These are phyloP conservation scores for Stegodyphus dumicola DNA, from an alignment of 1,140 invertebrate species.

Conservation along the genomic window DNA sequence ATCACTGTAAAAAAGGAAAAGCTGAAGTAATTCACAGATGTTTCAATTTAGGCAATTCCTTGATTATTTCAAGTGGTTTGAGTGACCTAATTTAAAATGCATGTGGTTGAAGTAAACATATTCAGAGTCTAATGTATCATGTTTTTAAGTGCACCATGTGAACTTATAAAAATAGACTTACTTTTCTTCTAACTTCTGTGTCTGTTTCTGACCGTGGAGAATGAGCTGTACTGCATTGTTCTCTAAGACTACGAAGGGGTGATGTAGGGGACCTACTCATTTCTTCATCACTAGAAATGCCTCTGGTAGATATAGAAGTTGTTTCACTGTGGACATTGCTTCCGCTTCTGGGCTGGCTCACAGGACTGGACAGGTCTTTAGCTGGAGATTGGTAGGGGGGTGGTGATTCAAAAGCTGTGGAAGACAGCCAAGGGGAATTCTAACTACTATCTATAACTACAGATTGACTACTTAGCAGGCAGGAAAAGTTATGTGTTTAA, in stretches of 20 bases:
- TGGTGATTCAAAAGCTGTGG: slow-evolving; percentile 61
- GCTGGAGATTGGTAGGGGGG: slow-evolving; percentile 60
- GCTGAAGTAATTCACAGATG: too few species aligned
- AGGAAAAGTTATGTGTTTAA: slow-evolving; percentile 4
- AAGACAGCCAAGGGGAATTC: slow-evolving; percentile 41
- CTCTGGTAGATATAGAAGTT: slow-evolving; percentile 55
- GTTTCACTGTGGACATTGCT: slow-evolving; percentile 59
- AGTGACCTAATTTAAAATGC: too few species aligned
- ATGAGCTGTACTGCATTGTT: slow-evolving; percentile 55
- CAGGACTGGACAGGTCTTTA: slow-evolving; percentile 56
- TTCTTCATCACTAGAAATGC: slow-evolving; percentile 62
- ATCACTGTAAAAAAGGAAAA: too few species aligned
- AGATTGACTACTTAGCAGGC: slow-evolving; percentile 36
- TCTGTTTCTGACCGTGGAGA: slow-evolving; percentile 56
- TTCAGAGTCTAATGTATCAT: too few species aligned
- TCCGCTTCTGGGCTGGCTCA: slow-evolving; percentile 57
- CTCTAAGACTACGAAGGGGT: slow-evolving; percentile 55
- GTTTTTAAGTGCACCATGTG: too few species aligned
- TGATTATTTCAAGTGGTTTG: too few species aligned
- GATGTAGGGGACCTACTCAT: slow-evolving; percentile 61
- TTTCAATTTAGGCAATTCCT: too few species aligned
- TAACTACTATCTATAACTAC: slow-evolving; percentile 51
- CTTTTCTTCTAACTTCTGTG: slow-evolving; percentile 53
- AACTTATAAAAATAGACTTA: slow-evolving; percentile 11
- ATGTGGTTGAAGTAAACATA: too few species aligned